Conservation (phyloP, 2,113 vertebrate genomes). For the Grantiella picta region DNA sequence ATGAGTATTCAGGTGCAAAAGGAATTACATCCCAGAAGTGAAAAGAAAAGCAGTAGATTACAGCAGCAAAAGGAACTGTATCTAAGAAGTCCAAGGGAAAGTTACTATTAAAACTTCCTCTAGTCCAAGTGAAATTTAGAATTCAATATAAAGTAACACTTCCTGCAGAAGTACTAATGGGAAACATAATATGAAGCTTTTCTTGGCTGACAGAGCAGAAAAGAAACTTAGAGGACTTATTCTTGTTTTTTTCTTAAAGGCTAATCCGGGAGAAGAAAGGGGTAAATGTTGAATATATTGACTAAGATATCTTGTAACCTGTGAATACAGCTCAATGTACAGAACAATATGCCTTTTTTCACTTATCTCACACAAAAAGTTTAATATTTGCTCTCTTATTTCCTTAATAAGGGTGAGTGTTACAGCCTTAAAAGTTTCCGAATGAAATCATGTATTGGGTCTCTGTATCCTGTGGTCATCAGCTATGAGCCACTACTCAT, state of each 20-base stretch:
- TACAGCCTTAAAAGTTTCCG: constrained; percentile 7
- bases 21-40: not conserved
- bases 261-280: constrained; percentile 52
- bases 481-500: not conserved
- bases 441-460: constrained; percentile 13
- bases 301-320: constrained; percentile 51
- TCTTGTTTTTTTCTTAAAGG: constrained; percentile 39
- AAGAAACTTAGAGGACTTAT: constrained; percentile 43
- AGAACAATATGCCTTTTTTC: constrained; percentile 47
- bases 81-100: not conserved
- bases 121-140: constrained; percentile 29
- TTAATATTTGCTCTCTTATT: constrained; percentile 60
- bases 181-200: constrained; percentile 37
- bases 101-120: not conserved
- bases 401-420: constrained; percentile 43
- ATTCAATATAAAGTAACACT: constrained; percentile 50
- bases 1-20: not conserved
- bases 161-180: constrained; percentile 43
- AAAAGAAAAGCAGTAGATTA: not conserved
- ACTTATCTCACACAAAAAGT: constrained; percentile 13
- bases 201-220: constrained; percentile 54
- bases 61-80: not conserved
- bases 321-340: not conserved
- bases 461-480: constrained; percentile 16
- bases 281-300: constrained; percentile 48